Conservation (phyloP, 2,113 vertebrate species). For the Hepsetus odoe region DNA sequence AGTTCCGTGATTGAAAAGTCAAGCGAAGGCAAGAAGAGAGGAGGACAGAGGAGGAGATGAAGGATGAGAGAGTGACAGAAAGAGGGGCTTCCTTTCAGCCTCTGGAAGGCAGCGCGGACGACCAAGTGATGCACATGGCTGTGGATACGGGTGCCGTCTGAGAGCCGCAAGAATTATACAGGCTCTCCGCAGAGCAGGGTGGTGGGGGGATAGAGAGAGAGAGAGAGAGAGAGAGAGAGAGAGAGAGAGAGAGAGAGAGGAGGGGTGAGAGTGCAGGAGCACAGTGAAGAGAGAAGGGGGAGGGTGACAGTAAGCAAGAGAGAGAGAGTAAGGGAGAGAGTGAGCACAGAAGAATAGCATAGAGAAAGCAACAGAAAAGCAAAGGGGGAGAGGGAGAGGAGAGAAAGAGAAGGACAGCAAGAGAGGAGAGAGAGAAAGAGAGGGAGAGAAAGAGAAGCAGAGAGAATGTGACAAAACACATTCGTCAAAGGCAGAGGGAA, state of each 20-base stretch:
- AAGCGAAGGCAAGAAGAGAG: conserved; percentile 34
- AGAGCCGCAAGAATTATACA: conserved; percentile 57
- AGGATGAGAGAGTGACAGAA: conserved; percentile 38
- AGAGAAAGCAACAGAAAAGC: not conserved
- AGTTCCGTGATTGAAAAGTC: conserved; percentile 37
- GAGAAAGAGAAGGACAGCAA: conserved; percentile 10
- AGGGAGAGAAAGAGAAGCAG: conserved; percentile 8
- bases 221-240: conserved; percentile 34
- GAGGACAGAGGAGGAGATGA: not conserved
- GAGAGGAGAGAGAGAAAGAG: not conserved
- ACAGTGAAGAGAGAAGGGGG: not conserved
- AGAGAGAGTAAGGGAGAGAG: not conserved
- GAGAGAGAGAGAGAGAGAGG: conserved; percentile 25
- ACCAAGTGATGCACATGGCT: conserved; percentile 77
- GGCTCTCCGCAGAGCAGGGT: conserved; percentile 50
- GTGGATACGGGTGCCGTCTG: conserved; percentile 75
- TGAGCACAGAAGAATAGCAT: not conserved
- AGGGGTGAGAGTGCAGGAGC: conserved; percentile 31
- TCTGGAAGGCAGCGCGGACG: conserved; percentile 65
- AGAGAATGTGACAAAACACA: conserved; percentile 81
- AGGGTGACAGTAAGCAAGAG: not conserved
- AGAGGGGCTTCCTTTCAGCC: conserved; percentile 68
- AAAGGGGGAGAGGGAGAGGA: not conserved
- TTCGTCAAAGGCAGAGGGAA: conserved; percentile 69
- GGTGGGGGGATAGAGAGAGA: too few relatives aligned